phyloP scores from a whole-genome alignment of 92 coral and sea anemone genomes.

The Paramuricea clavata region DNA sequence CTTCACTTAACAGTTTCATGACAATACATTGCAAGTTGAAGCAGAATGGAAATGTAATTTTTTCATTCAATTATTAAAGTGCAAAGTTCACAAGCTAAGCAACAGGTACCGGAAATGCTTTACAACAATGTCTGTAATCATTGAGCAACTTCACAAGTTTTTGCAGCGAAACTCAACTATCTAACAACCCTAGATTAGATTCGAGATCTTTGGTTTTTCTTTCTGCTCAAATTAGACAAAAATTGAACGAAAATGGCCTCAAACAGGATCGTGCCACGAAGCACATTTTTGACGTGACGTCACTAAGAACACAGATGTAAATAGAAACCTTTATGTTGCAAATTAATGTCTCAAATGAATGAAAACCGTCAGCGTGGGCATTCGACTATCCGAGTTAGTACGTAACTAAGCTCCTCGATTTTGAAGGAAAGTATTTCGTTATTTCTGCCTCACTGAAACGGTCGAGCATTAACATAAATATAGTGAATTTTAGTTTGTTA shows the following conservation, averaged over 20 bases:
- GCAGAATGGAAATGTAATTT: neutral
- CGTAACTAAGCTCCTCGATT: neutral
- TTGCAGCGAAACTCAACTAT: neutral
- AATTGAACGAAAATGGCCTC: neutral
- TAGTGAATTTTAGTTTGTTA: neutral
- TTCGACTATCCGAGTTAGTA: too few species aligned
- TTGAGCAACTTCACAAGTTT: neutral
- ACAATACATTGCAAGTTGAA: neutral
- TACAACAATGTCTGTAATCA: neutral
- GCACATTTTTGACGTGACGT: constrained; percentile 1
- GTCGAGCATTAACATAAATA: neutral
- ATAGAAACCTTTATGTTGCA: constrained; percentile 33
- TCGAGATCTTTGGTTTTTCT: neutral
- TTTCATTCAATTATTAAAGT: neutral
- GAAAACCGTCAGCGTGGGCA: neutral
- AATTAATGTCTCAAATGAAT: neutral
- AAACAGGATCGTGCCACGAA: constrained; percentile 1
- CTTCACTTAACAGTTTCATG: neutral
- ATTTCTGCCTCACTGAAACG: neutral
- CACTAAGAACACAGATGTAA: constrained; percentile 10
- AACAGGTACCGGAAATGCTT: neutral
- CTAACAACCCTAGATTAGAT: neutral
- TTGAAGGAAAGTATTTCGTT: neutral
- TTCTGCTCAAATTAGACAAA: neutral
- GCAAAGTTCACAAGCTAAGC: constrained; percentile 35